These are phyloP conservation scores for Sinonovacula constricta DNA, from an alignment of 1,140 invertebrate species.

Conservation along the genomic window DNA sequence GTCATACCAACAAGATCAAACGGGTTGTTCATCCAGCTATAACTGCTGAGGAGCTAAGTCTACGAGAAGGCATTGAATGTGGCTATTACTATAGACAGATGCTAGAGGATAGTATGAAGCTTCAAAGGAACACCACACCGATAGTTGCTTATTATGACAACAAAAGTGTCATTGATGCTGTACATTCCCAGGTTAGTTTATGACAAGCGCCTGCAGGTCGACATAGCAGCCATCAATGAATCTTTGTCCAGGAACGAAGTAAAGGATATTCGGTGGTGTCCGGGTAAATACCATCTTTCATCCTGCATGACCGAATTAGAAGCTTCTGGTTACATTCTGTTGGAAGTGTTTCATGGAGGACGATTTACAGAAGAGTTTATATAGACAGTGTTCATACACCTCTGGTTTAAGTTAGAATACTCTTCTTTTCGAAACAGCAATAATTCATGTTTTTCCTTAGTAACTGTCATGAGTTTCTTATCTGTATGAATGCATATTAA, in stretches of 20 bases:
- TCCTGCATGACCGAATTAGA: slow-evolving; percentile 25
- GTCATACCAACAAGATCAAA: no score
- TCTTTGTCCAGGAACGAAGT: no score
- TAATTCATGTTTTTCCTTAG: no score
- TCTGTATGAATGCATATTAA: no score
- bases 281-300: slow-evolving; percentile 28
- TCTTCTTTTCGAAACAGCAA: no score
- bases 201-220: slow-evolving; percentile 52
- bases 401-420: no score
- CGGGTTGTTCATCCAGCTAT: slow-evolving; percentile 42
- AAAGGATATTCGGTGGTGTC: no score
- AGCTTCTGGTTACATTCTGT: slow-evolving; percentile 15
- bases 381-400: slow-evolving; percentile 14
- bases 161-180: slow-evolving; percentile 54
- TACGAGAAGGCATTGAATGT: no score
- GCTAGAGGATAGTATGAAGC: no score
- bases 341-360: slow-evolving; percentile 24
- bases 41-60: slow-evolving; percentile 36
- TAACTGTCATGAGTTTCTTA: no score
- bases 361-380: slow-evolving; percentile 24
- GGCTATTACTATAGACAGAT: slow-evolving; percentile 41
- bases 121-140: slow-evolving; percentile 5
- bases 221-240: no score
- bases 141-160: slow-evolving; percentile 53
- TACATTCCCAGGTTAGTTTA: slow-evolving; percentile 59